phyloP scores from a whole-genome alignment of 2,797 vertebrate species.

The Aeoliscus strigatus region DNA sequence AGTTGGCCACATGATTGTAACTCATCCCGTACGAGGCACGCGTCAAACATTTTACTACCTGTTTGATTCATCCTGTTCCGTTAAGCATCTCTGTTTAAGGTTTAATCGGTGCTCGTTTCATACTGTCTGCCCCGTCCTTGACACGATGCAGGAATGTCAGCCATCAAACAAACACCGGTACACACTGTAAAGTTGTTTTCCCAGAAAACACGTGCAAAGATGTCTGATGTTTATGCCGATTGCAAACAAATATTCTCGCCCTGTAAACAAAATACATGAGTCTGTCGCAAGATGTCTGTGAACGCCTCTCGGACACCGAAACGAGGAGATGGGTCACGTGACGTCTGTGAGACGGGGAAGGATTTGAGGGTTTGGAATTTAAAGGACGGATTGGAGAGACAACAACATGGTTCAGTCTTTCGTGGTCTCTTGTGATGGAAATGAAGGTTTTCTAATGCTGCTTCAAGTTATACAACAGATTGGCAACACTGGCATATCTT shows the following conservation, averaged over 20 bases:
- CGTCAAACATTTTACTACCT: too few species aligned
- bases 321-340: slow-evolving; percentile 15
- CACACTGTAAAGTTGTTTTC: slow-evolving; percentile 38
- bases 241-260: slow-evolving; percentile 49
- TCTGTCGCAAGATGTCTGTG: slow-evolving; percentile 3
- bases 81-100: background rate
- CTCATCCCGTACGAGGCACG: too few species aligned
- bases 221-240: slow-evolving; percentile 43
- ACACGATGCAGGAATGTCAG: slow-evolving; percentile 39
- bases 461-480: too few species aligned
- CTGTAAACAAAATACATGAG: slow-evolving; percentile 44
- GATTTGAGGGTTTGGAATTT: slow-evolving; percentile 12
- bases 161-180: slow-evolving; percentile 26
- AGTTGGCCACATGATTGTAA: too few species aligned
- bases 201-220: slow-evolving; percentile 12
- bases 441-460: slow-evolving; percentile 1
- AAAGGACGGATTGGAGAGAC: slow-evolving; percentile 15
- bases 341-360: slow-evolving; percentile 6
- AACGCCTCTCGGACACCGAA: slow-evolving; percentile 8
- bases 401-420: too few species aligned
- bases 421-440: too few species aligned
- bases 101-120: slow-evolving; percentile 6
- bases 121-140: slow-evolving; percentile 3
- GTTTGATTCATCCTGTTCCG: too few species aligned
- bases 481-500: too few species aligned